Base-by-base conservation (phyloP, 2,113 vertebrate genomes). In the Chaetodon trifascialis region DNA sequence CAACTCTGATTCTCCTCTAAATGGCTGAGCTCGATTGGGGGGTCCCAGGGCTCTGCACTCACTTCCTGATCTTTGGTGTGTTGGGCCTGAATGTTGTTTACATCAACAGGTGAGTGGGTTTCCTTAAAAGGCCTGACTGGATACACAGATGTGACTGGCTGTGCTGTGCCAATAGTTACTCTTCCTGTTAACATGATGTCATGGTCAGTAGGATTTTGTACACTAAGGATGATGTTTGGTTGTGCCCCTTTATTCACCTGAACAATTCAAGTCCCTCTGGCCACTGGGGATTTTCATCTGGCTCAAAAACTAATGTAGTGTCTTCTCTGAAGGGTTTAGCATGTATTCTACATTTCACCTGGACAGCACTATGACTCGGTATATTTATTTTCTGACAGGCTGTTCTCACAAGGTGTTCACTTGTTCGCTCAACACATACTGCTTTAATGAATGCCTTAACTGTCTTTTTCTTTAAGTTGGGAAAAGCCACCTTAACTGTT, bases 291-390 rank as follows among this genome's bases (percentile, higher is more conserved):
- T 84, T 74, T 0, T 40, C 36, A 52, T 64, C 55, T 11, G 76
- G 80, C 30, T 82, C 75, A 68, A 85, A 88, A 12, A 85, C 38
- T 5, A 88, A 42, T 11, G 54, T 72, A 4, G 36, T 72, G 71
- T 88, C 79, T 19, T 83, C 70, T n/a, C 12, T 36, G 42, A 30
- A 59, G 2, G 62, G 70, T n/a, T 14, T 19, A 1, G 1, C 42
- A 40, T 72, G 23, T 46, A 80, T 21, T 21, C 40, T 11, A 55
- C 69, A 80, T 14, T 58, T 38, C 0, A 65, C 40, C 7, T 73
- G 60, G 10, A 49, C 40, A 25, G 40, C 17, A 56, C 46, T 55
- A 21, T 47, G 68, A 10, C 30, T 80, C 17, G 38, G 59, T 17
- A 73, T 8, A 58, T 2, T 65, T 2, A 58, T 44, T 38, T 14